phyloP scores from a whole-genome alignment of 1,140 invertebrate species.

The Oppia nitens region DNA sequence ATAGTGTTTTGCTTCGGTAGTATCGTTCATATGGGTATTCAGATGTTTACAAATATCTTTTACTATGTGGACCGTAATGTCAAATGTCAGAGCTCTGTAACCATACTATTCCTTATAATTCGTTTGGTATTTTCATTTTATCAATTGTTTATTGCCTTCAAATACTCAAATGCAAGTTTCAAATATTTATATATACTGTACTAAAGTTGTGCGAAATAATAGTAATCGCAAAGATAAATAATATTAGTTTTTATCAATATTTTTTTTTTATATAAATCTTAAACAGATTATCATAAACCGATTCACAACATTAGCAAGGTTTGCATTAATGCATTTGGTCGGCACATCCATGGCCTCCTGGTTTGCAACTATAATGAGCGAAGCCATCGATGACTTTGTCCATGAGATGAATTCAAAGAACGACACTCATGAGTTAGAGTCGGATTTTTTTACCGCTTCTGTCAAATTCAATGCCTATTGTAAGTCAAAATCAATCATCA shows the following conservation, averaged over 20 bases:
- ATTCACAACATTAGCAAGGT: constrained; percentile 38
- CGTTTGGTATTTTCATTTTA: constrained; percentile 49
- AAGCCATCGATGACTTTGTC: constrained; percentile 37
- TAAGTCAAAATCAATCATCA: constrained; percentile 12
- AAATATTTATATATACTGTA: too few relatives aligned
- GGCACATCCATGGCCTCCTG: constrained; percentile 51
- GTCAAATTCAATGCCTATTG: constrained; percentile 5
- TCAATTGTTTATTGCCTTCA: constrained; percentile 53
- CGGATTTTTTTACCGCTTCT: not conserved
- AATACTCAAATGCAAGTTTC: constrained; percentile 51
- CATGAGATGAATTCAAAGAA: constrained; percentile 3
- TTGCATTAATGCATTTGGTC: constrained; percentile 54
- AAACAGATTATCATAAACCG: constrained; percentile 42
- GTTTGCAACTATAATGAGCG: constrained; percentile 49
- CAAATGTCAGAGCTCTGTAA: constrained; percentile 29
- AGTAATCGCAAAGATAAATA: too few relatives aligned
- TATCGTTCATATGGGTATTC: constrained; percentile 45
- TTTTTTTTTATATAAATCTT: too few relatives aligned
- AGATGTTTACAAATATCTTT: constrained; percentile 44
- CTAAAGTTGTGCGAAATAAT: too few relatives aligned
- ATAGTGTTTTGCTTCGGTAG: constrained; percentile 51
- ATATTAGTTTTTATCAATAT: too few relatives aligned
- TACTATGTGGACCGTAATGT: constrained; percentile 32
- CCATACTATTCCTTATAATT: constrained; percentile 39
- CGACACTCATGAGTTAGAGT: not conserved